Evolutionary conservation across 2,113 vertebrate species (phyloP).

Genomic region (Lophochroa leadbeateri): DNA sequence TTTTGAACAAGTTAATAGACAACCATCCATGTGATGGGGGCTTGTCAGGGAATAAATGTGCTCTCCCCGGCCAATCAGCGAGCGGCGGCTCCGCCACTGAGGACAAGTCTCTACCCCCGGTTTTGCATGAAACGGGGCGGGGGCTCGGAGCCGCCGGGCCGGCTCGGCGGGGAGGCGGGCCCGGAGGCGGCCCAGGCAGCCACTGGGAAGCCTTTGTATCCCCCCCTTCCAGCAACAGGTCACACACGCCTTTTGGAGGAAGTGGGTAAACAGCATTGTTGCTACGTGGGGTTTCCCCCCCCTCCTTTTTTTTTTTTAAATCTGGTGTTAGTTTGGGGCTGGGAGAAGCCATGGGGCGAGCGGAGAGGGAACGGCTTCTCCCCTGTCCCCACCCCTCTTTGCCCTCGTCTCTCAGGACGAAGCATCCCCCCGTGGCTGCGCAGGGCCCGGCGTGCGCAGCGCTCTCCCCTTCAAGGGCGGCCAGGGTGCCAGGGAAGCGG

Average conservation of each 20-base stretch:
- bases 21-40: slow-evolving; percentile 98
- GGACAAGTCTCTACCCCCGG: slow-evolving; percentile 74
- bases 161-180: slow-evolving; percentile 62
- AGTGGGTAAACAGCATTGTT: slow-evolving; percentile 75
- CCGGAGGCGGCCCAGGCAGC: slow-evolving; percentile 72
- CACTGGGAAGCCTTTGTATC: slow-evolving; percentile 81
- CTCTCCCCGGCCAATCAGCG: slow-evolving; percentile 92
- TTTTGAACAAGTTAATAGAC: slow-evolving; percentile 99
- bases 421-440: not conserved
- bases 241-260: slow-evolving; percentile 79
- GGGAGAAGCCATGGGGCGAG: not conserved
- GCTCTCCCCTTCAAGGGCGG: not conserved
- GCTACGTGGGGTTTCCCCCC: not conserved
- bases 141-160: slow-evolving; percentile 72
- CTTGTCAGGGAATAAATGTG: slow-evolving; percentile 99
- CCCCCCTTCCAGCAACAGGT: slow-evolving; percentile 82
- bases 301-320: not conserved
- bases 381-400: not conserved
- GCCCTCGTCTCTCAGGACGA: not conserved
- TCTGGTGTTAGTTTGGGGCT: not conserved
- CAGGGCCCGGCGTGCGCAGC: not conserved
- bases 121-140: slow-evolving; percentile 94
- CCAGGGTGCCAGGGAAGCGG: too few relatives aligned
- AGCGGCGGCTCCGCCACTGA: slow-evolving; percentile 80
- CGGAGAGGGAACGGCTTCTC: not conserved